Base-by-base conservation (phyloP, 2,888 invertebrate species). In the Podabrus alpinus region DNA sequence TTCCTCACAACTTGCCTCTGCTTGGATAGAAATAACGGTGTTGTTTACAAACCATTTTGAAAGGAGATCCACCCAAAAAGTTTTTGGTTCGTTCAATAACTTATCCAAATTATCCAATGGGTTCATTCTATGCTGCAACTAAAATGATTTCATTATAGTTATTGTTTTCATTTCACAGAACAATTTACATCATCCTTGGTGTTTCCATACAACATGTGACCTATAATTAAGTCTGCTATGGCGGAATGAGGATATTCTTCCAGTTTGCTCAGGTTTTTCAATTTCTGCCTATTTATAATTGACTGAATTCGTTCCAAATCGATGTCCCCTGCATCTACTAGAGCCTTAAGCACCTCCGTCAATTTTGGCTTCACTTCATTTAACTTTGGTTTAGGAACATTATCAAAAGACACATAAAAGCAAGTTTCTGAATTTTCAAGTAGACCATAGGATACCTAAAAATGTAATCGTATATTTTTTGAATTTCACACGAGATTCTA, bases 131-230 rank as follows among this genome's bases (percentile, higher is more conserved):
- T 90, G 88, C 64, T 92, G 88, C 78, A 94, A 89, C 94, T 93
- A 85, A 69, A 85, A 84, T 15, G 61, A 24, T 64, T 72, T 24
- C 2, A 45, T 29, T 11, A n/a, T n/a, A 68, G 60, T 62, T 19
- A 29, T 1, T 1, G 15, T 13, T 19, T 17, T 19, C 29, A 21
- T 11, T 69, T 5, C 7, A 17, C 9, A 9, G 1, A 17, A 66
- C 15, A 9, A n/a, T 17, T 90, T 86, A 95, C 95, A 86, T 95
- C 93, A 79, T 91, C 88, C 79, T 92, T 90, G 64, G 89, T 91
- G 71, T 92, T 90, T 13, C 96, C 95, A 86, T 96, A 97, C 24
- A 97, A 88, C 83, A 94, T 93, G 84, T 97, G 95, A 0, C 94
- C 94, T 79, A 97, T 95, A 70, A 94, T 89, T 81, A 93, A 90